Conservation (phyloP, 2,113 vertebrate genomes). For the Osmerus eperlanus region DNA sequence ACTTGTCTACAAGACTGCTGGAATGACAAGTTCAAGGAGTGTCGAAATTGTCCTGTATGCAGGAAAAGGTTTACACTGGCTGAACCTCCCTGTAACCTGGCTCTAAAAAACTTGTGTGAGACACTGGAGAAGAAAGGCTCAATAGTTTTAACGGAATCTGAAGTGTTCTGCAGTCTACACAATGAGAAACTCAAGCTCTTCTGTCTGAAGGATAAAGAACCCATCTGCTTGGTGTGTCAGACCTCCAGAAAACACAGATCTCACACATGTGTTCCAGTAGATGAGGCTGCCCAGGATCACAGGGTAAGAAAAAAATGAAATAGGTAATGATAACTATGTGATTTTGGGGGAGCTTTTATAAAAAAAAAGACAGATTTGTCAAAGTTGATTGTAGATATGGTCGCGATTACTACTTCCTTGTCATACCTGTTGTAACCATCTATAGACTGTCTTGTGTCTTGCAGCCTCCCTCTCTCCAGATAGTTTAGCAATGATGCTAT, state of each 20-base stretch:
- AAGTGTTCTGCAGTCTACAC: neutral
- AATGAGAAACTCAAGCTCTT: neutral
- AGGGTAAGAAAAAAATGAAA: too few relatives aligned
- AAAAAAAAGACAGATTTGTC: too few relatives aligned
- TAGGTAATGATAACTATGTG: too few relatives aligned
- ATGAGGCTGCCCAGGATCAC: neutral
- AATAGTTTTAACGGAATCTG: neutral
- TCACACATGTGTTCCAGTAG: neutral
- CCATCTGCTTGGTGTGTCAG: neutral
- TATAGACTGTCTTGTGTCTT: too few relatives aligned
- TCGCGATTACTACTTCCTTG: too few relatives aligned
- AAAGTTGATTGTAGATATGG: too few relatives aligned
- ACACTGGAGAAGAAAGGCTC: too few relatives aligned
- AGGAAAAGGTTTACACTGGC: neutral
- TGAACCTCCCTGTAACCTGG: neutral
- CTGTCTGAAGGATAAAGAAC: neutral
- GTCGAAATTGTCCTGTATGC: neutral
- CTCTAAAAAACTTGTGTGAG: neutral
- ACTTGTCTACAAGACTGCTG: neutral
- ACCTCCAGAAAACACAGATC: neutral
- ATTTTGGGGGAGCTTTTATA: too few relatives aligned
- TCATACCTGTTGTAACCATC: too few relatives aligned
- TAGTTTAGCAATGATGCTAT: too few relatives aligned
- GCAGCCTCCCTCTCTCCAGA: too few relatives aligned
- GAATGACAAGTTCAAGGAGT: neutral